phyloP scores from a whole-genome alignment of 2,797 vertebrate species.

The Gadopsis marmoratus region DNA sequence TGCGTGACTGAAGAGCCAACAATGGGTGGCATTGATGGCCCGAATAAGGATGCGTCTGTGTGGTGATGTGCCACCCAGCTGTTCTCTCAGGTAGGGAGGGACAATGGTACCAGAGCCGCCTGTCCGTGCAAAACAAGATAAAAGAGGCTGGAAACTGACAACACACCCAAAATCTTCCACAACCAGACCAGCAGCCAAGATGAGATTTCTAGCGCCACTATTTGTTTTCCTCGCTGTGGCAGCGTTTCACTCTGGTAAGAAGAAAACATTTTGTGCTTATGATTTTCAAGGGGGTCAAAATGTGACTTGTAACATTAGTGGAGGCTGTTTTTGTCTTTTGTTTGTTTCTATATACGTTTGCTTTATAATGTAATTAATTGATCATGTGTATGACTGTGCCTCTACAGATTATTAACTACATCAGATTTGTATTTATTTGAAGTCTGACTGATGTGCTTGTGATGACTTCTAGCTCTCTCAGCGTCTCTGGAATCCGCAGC shows the following conservation, averaged over 20 bases:
- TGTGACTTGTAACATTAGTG: background rate
- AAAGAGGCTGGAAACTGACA: conserved; percentile 70
- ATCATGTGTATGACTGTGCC: background rate
- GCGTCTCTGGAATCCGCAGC: conserved; percentile 76
- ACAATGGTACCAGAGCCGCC: conserved; percentile 82
- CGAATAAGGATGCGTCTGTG: conserved; percentile 83
- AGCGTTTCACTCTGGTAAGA: conserved; percentile 80
- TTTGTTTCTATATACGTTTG: background rate
- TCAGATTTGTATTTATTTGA: background rate
- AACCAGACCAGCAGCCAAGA: conserved; percentile 57
- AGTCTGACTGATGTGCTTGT: conserved; percentile 11
- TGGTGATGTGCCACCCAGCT: conserved; percentile 76
- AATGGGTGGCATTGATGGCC: conserved; percentile 79
- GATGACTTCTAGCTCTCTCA: conserved; percentile 67
- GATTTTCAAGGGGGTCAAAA: background rate
- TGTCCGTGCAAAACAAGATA: conserved; percentile 76
- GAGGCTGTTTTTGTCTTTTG: background rate
- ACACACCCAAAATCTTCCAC: conserved; percentile 35
- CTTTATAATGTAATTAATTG: background rate
- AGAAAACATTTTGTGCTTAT: background rate
- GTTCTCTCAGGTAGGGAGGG: conserved; percentile 78
- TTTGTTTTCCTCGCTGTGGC: conserved; percentile 75
- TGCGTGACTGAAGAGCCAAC: conserved; percentile 75
- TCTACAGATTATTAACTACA: background rate
- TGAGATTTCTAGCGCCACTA: conserved; percentile 73